These are phyloP conservation scores for Epicauta chinensis DNA, from an alignment of 1,140 invertebrate species.

Conservation along the genomic window DNA sequence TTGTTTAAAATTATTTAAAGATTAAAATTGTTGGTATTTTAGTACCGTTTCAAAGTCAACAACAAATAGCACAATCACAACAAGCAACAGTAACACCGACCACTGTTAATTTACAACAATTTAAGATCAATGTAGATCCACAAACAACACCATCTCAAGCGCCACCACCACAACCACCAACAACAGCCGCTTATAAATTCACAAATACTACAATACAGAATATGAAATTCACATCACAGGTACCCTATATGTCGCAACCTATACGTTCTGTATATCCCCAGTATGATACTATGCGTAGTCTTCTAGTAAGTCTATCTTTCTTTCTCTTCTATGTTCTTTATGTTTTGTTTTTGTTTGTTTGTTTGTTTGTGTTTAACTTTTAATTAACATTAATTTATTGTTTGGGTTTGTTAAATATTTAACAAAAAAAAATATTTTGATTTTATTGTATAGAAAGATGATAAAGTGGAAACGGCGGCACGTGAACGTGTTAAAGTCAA, in stretches of 20 bases:
- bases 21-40: constrained; percentile 7
- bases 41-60: constrained; percentile 4
- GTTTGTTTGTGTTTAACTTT: too few species aligned
- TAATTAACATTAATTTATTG: too few species aligned
- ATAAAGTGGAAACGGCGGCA: too few species aligned
- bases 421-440: too few species aligned
- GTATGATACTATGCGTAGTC: constrained; percentile 9
- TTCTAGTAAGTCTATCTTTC: constrained; percentile 12
- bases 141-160: constrained; percentile 14
- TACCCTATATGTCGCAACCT: constrained; percentile 18
- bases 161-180: constrained; percentile 12
- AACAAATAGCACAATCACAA: constrained; percentile 13
- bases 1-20: too few species aligned
- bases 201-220: constrained; percentile 35
- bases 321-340: not conserved
- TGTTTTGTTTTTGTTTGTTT: not conserved
- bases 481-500: constrained; percentile 1
- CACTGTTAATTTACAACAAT: constrained; percentile 9
- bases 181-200: constrained; percentile 44
- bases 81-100: constrained; percentile 14
- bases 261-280: constrained; percentile 10
- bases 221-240: constrained; percentile 42
- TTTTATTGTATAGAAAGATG: too few species aligned
- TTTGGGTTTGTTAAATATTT: too few species aligned
- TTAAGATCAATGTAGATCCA: not conserved